Conservation (phyloP, 2,888 invertebrate genomes). For the Matsumyia berberina region DNA sequence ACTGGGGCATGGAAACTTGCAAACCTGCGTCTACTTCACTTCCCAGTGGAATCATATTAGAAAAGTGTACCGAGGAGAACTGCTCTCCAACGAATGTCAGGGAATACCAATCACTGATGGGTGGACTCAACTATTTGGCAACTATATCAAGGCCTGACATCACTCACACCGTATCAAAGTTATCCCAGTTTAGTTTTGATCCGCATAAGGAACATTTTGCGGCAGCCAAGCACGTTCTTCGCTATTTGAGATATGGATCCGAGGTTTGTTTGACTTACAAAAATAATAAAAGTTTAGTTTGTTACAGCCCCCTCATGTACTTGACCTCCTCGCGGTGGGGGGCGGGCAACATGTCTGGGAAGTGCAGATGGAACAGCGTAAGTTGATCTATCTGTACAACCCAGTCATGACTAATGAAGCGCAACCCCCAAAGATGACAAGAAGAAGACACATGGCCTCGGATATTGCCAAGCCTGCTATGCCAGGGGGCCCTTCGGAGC, state of each 20-base stretch:
- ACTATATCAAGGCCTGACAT: conserved; percentile 69
- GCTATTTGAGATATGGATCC: conserved; percentile 59
- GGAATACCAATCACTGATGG: conserved; percentile 65
- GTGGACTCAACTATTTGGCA: conserved; percentile 58
- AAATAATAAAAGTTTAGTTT: conserved; percentile 25
- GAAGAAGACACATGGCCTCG: no score
- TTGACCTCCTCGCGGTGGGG: no score
- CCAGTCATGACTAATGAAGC: no score
- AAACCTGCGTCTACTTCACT: conserved; percentile 54
- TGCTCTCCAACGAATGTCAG: conserved; percentile 44
- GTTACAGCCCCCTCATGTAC: no score
- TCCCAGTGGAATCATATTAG: conserved; percentile 57
- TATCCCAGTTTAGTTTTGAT: conserved; percentile 67
- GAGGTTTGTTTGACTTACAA: conserved; percentile 30
- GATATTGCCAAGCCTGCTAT: no score
- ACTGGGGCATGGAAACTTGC: conserved; percentile 58
- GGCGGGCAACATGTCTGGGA: no score
- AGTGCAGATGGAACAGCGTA: no score
- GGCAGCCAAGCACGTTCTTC: conserved; percentile 69
- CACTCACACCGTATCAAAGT: conserved; percentile 64
- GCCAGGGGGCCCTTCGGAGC: no score
- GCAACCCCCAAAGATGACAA: no score
- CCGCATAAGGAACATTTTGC: conserved; percentile 70
- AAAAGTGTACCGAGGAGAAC: conserved; percentile 47
- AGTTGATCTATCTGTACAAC: no score